A percentile compares a stretch with the other conserved stretches of the same genome.
Evolutionary conservation across 2,113 vertebrate species (phyloP).

Genomic region (Cyanoliseus patagonus): DNA sequence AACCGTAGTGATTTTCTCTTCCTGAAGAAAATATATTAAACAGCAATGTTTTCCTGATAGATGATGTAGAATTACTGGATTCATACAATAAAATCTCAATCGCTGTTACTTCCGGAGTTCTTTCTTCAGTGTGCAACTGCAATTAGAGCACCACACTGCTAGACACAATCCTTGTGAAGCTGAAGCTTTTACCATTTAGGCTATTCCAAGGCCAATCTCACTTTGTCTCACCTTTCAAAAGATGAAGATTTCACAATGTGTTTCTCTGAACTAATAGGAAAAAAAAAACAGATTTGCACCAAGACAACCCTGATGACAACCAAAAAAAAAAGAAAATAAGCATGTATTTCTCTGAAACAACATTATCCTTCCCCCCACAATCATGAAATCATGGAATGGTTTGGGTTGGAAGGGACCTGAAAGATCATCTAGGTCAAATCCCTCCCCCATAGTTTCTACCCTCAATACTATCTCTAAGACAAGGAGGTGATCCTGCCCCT

Average conservation of each 20-base stretch:
- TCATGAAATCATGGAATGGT: background rate
- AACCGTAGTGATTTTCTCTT: background rate
- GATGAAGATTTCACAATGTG: background rate
- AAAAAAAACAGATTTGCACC: background rate
- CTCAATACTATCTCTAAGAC: background rate
- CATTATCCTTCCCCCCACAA: background rate
- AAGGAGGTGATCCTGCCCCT: background rate
- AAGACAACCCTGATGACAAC: background rate
- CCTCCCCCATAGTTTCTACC: background rate
- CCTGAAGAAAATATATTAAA: background rate
- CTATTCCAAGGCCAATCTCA: background rate
- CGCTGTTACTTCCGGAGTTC: background rate
- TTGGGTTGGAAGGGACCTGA: background rate
- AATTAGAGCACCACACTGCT: background rate
- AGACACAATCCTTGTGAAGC: background rate
- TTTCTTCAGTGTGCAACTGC: background rate
- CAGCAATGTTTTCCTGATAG: background rate
- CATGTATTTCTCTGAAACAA: background rate
- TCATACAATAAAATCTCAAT: background rate
- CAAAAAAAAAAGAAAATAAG: constrained; percentile 8
- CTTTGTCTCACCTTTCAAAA: background rate
- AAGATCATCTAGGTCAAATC: background rate
- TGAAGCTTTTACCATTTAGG: background rate
- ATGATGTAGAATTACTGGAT: background rate
- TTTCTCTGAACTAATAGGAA: background rate